Conservation (phyloP, 2,113 vertebrate species). For the Struthidea cinerea region DNA sequence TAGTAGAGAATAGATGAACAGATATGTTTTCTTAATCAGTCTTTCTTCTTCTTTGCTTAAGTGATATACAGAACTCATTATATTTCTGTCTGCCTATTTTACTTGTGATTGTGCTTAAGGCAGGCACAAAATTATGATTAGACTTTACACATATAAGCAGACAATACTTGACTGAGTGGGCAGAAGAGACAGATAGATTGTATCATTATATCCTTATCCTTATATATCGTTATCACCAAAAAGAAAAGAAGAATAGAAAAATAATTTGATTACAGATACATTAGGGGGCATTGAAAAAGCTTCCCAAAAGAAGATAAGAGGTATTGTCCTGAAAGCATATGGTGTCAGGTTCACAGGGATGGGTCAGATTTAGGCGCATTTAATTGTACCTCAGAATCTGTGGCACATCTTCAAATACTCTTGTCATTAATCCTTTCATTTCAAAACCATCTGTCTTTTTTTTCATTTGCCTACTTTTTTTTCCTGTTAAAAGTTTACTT, state of each 20-base stretch:
- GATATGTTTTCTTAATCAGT: not conserved
- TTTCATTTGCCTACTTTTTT: not conserved
- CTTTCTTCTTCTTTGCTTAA: not conserved
- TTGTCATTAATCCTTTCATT: not conserved
- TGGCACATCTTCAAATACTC: not conserved
- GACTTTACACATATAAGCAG: not conserved
- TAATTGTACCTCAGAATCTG: not conserved
- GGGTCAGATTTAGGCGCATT: not conserved
- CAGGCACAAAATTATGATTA: not conserved
- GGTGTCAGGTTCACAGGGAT: not conserved
- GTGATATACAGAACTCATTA: not conserved
- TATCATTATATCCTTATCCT: not conserved
- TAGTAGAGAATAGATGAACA: not conserved
- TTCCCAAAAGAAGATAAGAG: not conserved
- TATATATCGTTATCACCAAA: not conserved
- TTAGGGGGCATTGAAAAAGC: not conserved
- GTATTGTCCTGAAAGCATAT: not conserved
- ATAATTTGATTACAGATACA: not conserved
- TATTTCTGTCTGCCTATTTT: not conserved
- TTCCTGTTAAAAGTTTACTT: not conserved
- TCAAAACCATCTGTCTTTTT: not conserved
- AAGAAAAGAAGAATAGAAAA: not conserved
- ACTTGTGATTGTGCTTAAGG: not conserved
- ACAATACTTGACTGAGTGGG: not conserved
- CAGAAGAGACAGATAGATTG: not conserved